phyloP scores from a whole-genome alignment of 2,888 invertebrate species.

The Melitaea athalia region DNA sequence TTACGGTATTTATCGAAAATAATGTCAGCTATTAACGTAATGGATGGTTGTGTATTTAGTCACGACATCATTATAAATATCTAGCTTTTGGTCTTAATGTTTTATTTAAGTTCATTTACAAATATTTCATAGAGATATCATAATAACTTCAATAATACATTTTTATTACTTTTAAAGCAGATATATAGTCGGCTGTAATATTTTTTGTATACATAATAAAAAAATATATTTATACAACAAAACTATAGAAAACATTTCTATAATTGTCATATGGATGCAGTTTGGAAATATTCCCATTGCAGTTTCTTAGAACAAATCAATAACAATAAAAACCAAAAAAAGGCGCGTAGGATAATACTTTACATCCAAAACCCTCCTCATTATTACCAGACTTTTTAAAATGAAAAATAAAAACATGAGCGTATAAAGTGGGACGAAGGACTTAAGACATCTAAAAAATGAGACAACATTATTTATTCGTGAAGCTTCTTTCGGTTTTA shows the following conservation, averaged over 20 bases:
- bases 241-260: too few species aligned
- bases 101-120: neutral
- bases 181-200: too few species aligned
- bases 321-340: conserved; percentile 23
- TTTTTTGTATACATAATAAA: too few species aligned
- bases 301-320: neutral
- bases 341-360: conserved; percentile 49
- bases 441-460: conserved; percentile 77
- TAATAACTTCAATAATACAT: neutral
- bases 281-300: neutral
- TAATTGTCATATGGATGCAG: neutral
- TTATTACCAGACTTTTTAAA: conserved; percentile 72
- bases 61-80: conserved; percentile 21
- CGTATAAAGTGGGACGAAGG: conserved; percentile 64
- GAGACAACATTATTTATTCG: conserved; percentile 74
- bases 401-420: conserved; percentile 68
- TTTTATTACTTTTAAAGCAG: too few species aligned
- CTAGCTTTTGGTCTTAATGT: conserved; percentile 11
- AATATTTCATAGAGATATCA: neutral
- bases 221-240: too few species aligned
- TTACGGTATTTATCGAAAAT: conserved; percentile 42
- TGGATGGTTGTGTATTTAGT: conserved; percentile 29
- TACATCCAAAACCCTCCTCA: conserved; percentile 60
- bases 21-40: conserved; percentile 37
- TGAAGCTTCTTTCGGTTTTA: conserved; percentile 71